phyloP scores from a whole-genome alignment of 2,888 invertebrate genomes.

The Cinara cedri region DNA sequence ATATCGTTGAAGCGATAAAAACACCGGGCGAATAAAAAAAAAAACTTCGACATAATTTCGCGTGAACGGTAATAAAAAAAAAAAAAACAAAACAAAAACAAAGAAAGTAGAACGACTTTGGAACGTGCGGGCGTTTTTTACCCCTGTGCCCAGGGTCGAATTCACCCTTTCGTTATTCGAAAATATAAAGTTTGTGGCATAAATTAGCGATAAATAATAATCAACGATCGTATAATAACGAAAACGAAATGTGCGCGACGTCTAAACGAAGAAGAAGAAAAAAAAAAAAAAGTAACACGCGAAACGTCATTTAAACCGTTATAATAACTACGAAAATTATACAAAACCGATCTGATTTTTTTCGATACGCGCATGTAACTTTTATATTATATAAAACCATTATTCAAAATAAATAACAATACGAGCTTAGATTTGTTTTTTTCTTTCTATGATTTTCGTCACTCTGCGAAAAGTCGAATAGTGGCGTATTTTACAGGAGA shows the following conservation, averaged over 20 bases:
- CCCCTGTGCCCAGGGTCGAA: background rate
- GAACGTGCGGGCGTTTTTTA: constrained; percentile 25
- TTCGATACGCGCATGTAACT: constrained; percentile 8
- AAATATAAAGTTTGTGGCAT: constrained; percentile 38
- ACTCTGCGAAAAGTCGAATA: too few species aligned
- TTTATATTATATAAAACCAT: background rate
- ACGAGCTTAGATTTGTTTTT: too few species aligned
- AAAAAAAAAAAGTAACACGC: too few species aligned
- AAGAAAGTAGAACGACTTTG: constrained; percentile 8
- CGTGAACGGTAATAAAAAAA: background rate
- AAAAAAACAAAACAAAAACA: background rate
- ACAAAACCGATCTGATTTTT: constrained; percentile 1
- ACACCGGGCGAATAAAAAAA: background rate
- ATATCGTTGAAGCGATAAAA: too few species aligned
- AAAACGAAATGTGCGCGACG: constrained; percentile 23
- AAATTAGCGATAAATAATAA: constrained; percentile 51
- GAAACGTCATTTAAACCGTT: constrained; percentile 20
- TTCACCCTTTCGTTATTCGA: constrained; percentile 40
- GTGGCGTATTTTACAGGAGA: too few species aligned
- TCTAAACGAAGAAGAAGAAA: constrained; percentile 9
- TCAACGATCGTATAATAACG: constrained; percentile 37
- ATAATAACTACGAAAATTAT: constrained; percentile 23
- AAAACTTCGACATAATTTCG: background rate
- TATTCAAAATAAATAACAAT: too few species aligned
- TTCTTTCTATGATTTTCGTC: constrained; percentile 3